phyloP scores from a whole-genome alignment of 2,888 invertebrate species.

The Smittia aterrima region DNA sequence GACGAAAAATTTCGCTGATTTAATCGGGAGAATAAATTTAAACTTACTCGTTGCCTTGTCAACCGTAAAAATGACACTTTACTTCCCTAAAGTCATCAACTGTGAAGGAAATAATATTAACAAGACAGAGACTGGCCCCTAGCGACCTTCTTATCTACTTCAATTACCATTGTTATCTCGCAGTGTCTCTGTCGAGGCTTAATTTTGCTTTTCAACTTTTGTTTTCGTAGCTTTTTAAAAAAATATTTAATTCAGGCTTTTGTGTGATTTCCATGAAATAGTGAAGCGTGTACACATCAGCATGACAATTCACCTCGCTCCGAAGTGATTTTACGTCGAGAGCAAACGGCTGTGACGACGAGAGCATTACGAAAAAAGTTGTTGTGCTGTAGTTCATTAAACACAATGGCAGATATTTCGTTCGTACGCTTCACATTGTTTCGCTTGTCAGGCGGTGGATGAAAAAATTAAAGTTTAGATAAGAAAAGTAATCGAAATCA shows the following conservation, averaged over 20 bases:
- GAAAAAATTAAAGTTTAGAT: slow-evolving; percentile 28
- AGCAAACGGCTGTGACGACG: neutral
- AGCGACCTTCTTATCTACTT: slow-evolving; percentile 34
- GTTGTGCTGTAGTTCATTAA: slow-evolving; percentile 35
- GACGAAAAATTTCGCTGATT: neutral
- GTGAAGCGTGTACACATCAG: slow-evolving; percentile 12
- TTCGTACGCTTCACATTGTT: slow-evolving; percentile 8
- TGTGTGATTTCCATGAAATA: neutral
- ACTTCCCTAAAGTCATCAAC: too few relatives aligned
- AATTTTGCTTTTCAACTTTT: too few relatives aligned
- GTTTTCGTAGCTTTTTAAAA: too few relatives aligned
- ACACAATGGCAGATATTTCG: slow-evolving; percentile 23
- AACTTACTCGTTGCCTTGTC: neutral
- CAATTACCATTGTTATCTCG: slow-evolving; percentile 35
- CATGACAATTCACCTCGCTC: too few relatives aligned
- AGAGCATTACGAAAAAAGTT: neutral
- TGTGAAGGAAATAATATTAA: neutral
- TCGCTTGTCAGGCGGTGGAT: neutral
- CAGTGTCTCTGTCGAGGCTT: too few relatives aligned
- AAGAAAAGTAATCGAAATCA: slow-evolving; percentile 35
- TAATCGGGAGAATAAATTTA: neutral
- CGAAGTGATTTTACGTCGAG: too few relatives aligned
- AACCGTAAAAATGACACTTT: neutral
- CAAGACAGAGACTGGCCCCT: neutral
- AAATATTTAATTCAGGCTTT: too few relatives aligned